Evolutionary conservation across 2,888 invertebrate species (phyloP), one percentile per base, ranked within the genome.

Genomic region (Pachliopta kotzebuea): DNA sequence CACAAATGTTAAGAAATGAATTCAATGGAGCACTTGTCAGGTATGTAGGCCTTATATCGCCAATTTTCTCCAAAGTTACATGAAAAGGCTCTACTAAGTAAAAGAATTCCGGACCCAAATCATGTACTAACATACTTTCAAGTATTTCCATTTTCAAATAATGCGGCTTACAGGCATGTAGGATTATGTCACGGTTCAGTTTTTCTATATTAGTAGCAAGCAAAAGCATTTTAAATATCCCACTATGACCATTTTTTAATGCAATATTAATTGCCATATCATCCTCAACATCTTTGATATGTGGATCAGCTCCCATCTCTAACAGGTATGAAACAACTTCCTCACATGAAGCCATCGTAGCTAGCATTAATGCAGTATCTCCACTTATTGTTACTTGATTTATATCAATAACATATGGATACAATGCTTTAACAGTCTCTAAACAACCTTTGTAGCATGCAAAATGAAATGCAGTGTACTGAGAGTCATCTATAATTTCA

Each of bases 381-480:
- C 87, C 88, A 66, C 83, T 79, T 4, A 66, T 67, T 37, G 85
- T 82, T 11, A 74, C 69, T 68, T 84, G 78, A 71, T 92, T 86
- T 14, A 92, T 76, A 72, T 92, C 81, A 69, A 74, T 75, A 6
- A 87, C 75, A 74, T 88, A 92, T 18, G 84, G 84, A 60, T 77
- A 79, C 56, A 92, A 72, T 65, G 72, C 76, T 67, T 77, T 67
- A 2, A 91, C 81, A 58, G 82, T 79, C 66, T 84, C 72, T 42
- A 77, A 75, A 69, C 83, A 84, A 17, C 89, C 86, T 72, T 84
- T 85, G 62, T 80, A 83, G 65, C 90, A 89, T 55, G 92, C 91
- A 70, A 91, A 79, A 71, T 92, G 90, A 60, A 92, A 86, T 56
- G 92, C 81, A 65, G 88, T 85, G 57, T 84, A 85, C 31, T 79